Base-by-base conservation (phyloP, 2,888 invertebrate genomes). In the Pachliopta kotzebuea region DNA sequence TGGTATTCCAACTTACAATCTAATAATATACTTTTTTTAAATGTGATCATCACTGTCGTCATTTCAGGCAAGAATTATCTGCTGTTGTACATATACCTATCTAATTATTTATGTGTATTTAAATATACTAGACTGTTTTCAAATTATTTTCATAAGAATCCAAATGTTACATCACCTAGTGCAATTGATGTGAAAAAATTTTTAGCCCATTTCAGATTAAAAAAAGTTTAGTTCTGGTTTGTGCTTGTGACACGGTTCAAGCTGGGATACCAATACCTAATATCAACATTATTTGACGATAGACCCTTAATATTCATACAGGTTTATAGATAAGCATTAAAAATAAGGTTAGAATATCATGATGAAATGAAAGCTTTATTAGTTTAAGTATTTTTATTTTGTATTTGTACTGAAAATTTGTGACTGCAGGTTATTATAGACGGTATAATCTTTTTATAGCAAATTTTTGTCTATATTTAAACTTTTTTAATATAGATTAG, bases 331-430 rank as follows among this genome's bases (percentile, higher is more conserved):
- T 64, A 62, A 24, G 54, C 37, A 45, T 62, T 50, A 59, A 56
- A 50, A 55, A 56, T 66, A 66, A 66, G 75, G 76, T 82, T 78
- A 80, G 70, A 60, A 68, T 77, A 80, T 78, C 78, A 79, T 78
- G 76, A 76, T 84, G 78, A 81, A 80, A 80, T 76, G 81, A 86
- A 84, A 90, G 90, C 90, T 90, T 90, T 90, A 90, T 84, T 90
- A 89, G 87, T 80, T 75, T 86, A 86, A 79, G 76, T 67, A 59
- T 55, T 49, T 62, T n/a, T n/a, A 61, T 59, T 57, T 52, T 57
- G 50, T 60, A 60, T 57, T 65, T 26, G 9, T 57, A 60, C 45
- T 53, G 37, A 52, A 57, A 61, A 20, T 56, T 49, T 65, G 53
- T 57, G 45, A 62, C 65, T 62, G 20, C 52, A 21, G 21, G 60